Evolutionary conservation across 2,797 vertebrate species (phyloP).

Genomic region (Epinephelus awoara): DNA sequence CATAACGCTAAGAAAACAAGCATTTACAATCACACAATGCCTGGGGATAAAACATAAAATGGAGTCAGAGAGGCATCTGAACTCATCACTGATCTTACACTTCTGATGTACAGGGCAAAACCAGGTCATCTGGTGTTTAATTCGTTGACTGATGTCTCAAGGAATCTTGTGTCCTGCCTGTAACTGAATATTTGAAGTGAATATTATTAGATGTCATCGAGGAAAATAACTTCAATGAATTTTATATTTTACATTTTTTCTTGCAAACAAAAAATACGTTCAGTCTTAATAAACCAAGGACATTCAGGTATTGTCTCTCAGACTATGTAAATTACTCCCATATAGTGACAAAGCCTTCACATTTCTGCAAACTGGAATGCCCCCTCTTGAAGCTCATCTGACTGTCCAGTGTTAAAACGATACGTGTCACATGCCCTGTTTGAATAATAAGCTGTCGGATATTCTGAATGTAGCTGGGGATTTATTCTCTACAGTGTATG

Average conservation of each 20-base stretch:
- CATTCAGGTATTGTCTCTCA: background rate
- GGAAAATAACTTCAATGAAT: background rate
- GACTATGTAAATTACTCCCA: too few species aligned
- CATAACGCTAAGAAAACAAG: conserved; percentile 77
- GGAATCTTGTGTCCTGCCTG: conserved; percentile 28
- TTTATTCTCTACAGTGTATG: background rate
- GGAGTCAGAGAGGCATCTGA: conserved; percentile 45
- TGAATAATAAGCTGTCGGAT: background rate
- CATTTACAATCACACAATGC: conserved; percentile 59
- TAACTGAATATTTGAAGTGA: background rate
- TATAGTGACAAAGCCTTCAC: too few species aligned
- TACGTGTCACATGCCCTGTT: background rate
- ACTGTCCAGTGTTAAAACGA: too few species aligned
- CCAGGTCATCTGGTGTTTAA: conserved; percentile 73
- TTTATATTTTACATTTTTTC: too few species aligned
- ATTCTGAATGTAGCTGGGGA: background rate
- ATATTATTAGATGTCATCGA: background rate
- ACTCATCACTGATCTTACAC: conserved; percentile 38
- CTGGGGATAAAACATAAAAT: conserved; percentile 45
- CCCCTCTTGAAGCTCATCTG: too few species aligned
- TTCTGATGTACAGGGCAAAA: conserved; percentile 54
- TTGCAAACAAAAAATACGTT: background rate
- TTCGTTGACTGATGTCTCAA: conserved; percentile 55
- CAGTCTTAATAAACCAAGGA: background rate
- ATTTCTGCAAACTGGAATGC: background rate